phyloP scores from a whole-genome alignment of 2,797 vertebrate genomes.

The Thunnus albacares region DNA sequence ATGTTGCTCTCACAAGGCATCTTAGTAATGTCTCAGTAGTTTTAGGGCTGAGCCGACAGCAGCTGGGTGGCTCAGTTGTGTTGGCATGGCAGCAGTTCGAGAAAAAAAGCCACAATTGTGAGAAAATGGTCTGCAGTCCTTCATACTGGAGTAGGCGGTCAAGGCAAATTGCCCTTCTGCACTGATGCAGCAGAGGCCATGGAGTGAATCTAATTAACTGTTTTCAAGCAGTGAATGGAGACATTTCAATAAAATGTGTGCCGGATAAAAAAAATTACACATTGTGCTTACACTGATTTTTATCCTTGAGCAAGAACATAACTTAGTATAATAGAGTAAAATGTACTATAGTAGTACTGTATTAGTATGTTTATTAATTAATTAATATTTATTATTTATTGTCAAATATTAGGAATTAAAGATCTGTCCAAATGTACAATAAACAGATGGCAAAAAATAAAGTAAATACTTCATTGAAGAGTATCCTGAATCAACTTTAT shows the following conservation, averaged over 20 bases:
- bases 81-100: constrained; percentile 65
- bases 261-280: background rate
- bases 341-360: background rate
- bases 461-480: background rate
- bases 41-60: constrained; percentile 25
- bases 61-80: constrained; percentile 33
- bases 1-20: constrained; percentile 21
- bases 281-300: background rate
- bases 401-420: background rate
- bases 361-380: background rate
- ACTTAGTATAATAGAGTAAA: background rate
- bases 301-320: constrained; percentile 29
- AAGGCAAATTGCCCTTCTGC: constrained; percentile 42
- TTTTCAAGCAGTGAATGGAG: constrained; percentile 42
- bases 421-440: background rate
- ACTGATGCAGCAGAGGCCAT: constrained; percentile 37
- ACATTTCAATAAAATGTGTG: constrained; percentile 28
- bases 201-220: constrained; percentile 55
- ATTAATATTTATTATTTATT: background rate
- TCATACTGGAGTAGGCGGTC: constrained; percentile 47
- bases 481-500: background rate
- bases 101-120: constrained; percentile 53
- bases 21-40: constrained; percentile 29
- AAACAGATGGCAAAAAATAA: background rate
- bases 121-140: constrained; percentile 36